Evolutionary conservation across 2,888 invertebrate genomes (phyloP).

Genomic region (Pseudococcus longispinus): DNA sequence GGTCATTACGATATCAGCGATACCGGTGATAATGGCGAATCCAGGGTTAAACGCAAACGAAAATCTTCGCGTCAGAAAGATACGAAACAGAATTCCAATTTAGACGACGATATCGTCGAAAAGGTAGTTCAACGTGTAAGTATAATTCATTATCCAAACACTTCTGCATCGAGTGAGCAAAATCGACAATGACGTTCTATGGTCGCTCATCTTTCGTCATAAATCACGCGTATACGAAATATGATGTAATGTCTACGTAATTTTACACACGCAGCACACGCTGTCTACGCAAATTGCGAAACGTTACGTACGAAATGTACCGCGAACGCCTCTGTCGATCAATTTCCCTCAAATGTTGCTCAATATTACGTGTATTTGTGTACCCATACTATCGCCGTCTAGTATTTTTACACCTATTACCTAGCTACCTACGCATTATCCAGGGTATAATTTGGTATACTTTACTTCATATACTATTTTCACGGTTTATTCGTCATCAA

Average conservation of each 20-base stretch:
- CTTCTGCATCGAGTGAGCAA: not conserved
- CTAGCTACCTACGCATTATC: not conserved
- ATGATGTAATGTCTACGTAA: not conserved
- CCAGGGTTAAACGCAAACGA: not conserved
- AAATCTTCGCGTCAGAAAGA: not conserved
- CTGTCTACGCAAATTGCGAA: not conserved
- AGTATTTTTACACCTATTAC: not conserved
- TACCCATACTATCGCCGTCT: not conserved
- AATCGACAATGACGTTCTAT: not conserved
- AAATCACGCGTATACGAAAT: not conserved
- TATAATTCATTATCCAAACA: not conserved
- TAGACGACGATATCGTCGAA: not conserved
- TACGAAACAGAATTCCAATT: not conserved
- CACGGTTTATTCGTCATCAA: slow-evolving; percentile 10
- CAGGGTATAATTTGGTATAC: not conserved
- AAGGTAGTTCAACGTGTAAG: not conserved
- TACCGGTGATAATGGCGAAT: not conserved
- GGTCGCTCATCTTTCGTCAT: not conserved
- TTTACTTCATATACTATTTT: not conserved
- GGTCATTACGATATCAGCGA: not conserved
- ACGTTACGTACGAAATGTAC: not conserved
- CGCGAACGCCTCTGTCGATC: not conserved
- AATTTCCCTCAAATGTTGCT: not conserved
- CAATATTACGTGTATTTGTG: not conserved
- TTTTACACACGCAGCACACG: not conserved